These are phyloP conservation scores for Thymelicus sylvestris DNA, from an alignment of 2,888 invertebrate genomes.

Conservation along the genomic window DNA sequence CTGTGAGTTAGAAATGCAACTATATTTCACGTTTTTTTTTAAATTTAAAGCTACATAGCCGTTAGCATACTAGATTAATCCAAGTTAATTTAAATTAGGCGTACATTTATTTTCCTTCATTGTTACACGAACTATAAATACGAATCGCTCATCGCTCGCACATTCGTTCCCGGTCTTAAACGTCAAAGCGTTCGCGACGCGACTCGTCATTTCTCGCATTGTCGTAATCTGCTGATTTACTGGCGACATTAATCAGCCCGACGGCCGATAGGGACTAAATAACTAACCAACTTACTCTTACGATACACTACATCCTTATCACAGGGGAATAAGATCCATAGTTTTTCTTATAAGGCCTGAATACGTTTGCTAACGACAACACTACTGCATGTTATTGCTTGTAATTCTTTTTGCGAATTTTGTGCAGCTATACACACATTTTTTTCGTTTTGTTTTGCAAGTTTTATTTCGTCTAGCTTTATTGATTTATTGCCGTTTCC, in stretches of 20 bases:
- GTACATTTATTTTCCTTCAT: background rate
- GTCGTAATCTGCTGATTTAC: slow-evolving; percentile 85
- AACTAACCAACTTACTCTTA: slow-evolving; percentile 67
- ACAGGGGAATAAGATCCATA: slow-evolving; percentile 51
- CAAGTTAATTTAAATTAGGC: background rate
- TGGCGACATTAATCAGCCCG: slow-evolving; percentile 84
- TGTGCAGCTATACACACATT: slow-evolving; percentile 57
- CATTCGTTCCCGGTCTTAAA: slow-evolving; percentile 43
- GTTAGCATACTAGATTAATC: no score
- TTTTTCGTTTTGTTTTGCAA: slow-evolving; percentile 64
- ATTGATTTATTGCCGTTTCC: slow-evolving; percentile 78
- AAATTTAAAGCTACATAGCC: no score
- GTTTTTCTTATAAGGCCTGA: slow-evolving; percentile 43
- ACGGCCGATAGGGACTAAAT: slow-evolving; percentile 84
- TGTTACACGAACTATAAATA: background rate
- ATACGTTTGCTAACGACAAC: slow-evolving; percentile 63
- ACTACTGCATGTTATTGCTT: slow-evolving; percentile 82
- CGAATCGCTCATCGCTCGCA: slow-evolving; percentile 11
- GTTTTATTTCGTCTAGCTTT: slow-evolving; percentile 75
- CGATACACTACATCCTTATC: slow-evolving; percentile 58
- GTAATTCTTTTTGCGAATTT: slow-evolving; percentile 83
- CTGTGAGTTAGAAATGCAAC: no score
- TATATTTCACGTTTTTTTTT: no score
- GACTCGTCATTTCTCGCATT: slow-evolving; percentile 85
- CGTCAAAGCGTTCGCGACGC: slow-evolving; percentile 68